A percentile compares a stretch with the other conserved stretches of the same genome.
phyloP scores from a whole-genome alignment of 2,113 vertebrate genomes.

The Microcebus griseorufus region DNA sequence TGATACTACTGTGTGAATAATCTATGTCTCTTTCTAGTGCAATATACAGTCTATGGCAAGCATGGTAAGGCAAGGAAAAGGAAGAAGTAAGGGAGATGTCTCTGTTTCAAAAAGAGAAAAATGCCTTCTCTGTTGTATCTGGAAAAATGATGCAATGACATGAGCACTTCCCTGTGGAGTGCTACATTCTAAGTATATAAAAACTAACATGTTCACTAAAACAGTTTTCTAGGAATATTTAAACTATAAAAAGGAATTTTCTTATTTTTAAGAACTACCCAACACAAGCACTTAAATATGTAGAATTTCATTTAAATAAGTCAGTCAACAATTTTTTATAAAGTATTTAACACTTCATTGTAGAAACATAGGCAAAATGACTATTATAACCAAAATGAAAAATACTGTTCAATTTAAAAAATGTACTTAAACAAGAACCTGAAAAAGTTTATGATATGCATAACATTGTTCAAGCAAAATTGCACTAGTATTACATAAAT shows the following conservation, averaged over 20 bases:
- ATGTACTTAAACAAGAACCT: slow-evolving; percentile 89
- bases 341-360: slow-evolving; percentile 89
- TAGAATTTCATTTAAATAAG: slow-evolving; percentile 89
- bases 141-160: background rate
- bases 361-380: slow-evolving; percentile 90
- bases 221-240: background rate
- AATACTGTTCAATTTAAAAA: slow-evolving; percentile 89
- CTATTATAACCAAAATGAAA: slow-evolving; percentile 89
- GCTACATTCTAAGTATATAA: background rate
- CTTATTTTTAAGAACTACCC: slow-evolving; percentile 82
- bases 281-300: slow-evolving; percentile 84
- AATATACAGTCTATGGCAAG: background rate
- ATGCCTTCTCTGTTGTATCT: background rate
- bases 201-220: background rate
- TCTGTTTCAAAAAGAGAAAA: background rate
- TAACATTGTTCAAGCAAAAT: slow-evolving; percentile 90
- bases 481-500: slow-evolving; percentile 90
- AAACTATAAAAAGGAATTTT: background rate
- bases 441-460: slow-evolving; percentile 88
- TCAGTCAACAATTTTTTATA: slow-evolving; percentile 88
- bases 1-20: background rate
- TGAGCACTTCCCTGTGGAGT: background rate
- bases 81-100: background rate
- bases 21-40: background rate
- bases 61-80: background rate